Evolutionary conservation across 2,113 vertebrate species (phyloP), one percentile per base, ranked within the genome.

Genomic region (Neomonachus schauinslandi): DNA sequence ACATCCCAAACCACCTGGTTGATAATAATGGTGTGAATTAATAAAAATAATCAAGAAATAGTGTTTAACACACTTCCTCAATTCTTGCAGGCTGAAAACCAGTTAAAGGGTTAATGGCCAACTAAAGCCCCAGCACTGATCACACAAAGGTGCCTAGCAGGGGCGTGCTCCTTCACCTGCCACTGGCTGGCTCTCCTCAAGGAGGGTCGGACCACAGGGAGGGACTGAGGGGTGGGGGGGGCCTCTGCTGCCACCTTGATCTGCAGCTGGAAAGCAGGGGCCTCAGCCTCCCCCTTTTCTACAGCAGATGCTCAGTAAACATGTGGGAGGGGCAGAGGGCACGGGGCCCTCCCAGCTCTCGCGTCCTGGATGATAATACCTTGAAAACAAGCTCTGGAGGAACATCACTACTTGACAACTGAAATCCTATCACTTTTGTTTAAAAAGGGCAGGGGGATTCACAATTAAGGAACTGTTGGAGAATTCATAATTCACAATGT

Each of bases 221-320:
- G 9, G 24, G 39, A 24, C 14, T 4, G 39, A 5, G 39, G 39
- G 39, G 39, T 3, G 24, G 24, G 14, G 2, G 46, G 33, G 28
- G 33, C 31, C 85, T 51, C 42, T 31, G 46, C n/a, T 0, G 3
- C 59, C 36, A 1, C 42, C 46, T 36, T 4, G 51, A 13, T 14
- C 42, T 31, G 19, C 3, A 31, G 46, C 72, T 26, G 77, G 19
- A 46, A n/a, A 6, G 42, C 12, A 14, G 0, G 0, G 86, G 67
- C 55, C 55, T 19, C 2, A 0, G 24, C 16, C 16, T 18, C 74
- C 16, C 15, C 74, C n/a, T 1, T 3, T 5, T 2, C 72, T 22
- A 80, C 5, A 28, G 22, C 1, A 55, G 19, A 18, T 8, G 39
- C 49, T 53, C 33, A 1, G 9, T 2, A 21, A 42, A 33, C 8